These are phyloP conservation scores for Phoeniculus purpureus DNA, from an alignment of 2,797 vertebrate genomes.

Conservation along the genomic window DNA sequence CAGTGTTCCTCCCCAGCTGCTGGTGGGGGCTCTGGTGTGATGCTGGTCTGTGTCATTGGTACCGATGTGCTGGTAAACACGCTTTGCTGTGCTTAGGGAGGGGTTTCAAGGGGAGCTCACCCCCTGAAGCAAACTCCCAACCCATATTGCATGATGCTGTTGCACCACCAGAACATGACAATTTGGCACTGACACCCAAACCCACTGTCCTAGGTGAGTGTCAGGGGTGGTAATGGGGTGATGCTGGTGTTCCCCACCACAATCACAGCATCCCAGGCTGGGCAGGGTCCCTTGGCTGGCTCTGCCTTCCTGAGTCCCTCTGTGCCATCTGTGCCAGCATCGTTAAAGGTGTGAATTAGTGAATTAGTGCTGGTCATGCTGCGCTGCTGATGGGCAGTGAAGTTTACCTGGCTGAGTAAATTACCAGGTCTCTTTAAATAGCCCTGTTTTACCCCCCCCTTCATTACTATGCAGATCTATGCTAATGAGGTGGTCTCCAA, in stretches of 20 bases:
- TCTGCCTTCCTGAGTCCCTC: not conserved
- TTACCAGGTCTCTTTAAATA: slow-evolving; percentile 60
- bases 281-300: slow-evolving; percentile 23
- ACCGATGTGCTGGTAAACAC: rapidly evolving
- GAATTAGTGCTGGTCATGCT: slow-evolving; percentile 48
- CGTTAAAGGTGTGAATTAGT: slow-evolving; percentile 63
- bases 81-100: not conserved
- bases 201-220: not conserved
- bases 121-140: not conserved
- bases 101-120: rapidly evolving
- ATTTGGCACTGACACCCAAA: rapidly evolving
- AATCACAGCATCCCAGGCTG: not conserved
- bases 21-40: rapidly evolving
- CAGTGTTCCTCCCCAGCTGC: rapidly evolving
- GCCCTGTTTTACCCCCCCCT: not conserved
- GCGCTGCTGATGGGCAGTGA: slow-evolving; percentile 61
- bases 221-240: not conserved
- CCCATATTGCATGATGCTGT: rapidly evolving
- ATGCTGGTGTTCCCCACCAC: not conserved
- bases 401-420: slow-evolving; percentile 64
- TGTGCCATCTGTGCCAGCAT: slow-evolving; percentile 25
- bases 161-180: rapidly evolving
- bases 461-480: slow-evolving; percentile 76
- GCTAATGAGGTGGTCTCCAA: slow-evolving; percentile 67
- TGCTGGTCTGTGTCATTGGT: rapidly evolving